Base-by-base conservation (phyloP, 1,140 invertebrate genomes). In the Proctacanthus coquilletti region DNA sequence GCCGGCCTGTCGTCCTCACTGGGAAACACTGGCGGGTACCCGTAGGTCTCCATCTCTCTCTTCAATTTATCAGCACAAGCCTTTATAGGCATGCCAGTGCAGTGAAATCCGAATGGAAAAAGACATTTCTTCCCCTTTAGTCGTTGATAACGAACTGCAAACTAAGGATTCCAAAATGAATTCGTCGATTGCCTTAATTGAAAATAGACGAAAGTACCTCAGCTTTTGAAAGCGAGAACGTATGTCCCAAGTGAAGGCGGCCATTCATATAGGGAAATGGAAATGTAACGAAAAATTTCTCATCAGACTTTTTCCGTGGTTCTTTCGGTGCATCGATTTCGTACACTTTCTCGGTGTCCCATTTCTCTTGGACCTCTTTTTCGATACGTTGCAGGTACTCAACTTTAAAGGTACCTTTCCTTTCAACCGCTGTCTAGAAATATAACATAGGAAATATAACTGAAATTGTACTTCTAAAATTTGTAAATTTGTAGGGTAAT, bases 231-330 rank as follows among this genome's bases (percentile, higher is more conserved):
- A 98, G 54, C 11, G 92, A 87, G 69, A 98, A 99, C 5, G 89
- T 92, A 60, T 99, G 96, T 1, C 96, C 96, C 34, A 98, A 65
- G 72, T 99, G 96, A 36, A 98, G 71, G 31, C 84, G 72, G 18
- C 96, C 96, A 76, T 99, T 99, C 95, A 98, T 98, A 51, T 99
- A 99, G 1, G 95, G 95, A 70, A 82, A 98, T 3, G 95, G 95
- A 70, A 98, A 98, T 6, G 89, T 96, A 10, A 78, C 81, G 23
- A 97, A 66, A 59, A 84, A 98, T 54, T 98, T 98, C 44, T 88
- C 83, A 52, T 81, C 60, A 11, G 60, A 38, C 19, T 60, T 65
- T 36, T 68, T 69, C 45, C 64, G 65, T 2, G 57, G 50, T 8
- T 59, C 51, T 11, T 53, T 46, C 1, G 84, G 82, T 17, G 84